Evolutionary conservation across 2,888 invertebrate species (phyloP), one percentile per base, ranked within the genome.

Genomic region (Ormia ochracea): DNA sequence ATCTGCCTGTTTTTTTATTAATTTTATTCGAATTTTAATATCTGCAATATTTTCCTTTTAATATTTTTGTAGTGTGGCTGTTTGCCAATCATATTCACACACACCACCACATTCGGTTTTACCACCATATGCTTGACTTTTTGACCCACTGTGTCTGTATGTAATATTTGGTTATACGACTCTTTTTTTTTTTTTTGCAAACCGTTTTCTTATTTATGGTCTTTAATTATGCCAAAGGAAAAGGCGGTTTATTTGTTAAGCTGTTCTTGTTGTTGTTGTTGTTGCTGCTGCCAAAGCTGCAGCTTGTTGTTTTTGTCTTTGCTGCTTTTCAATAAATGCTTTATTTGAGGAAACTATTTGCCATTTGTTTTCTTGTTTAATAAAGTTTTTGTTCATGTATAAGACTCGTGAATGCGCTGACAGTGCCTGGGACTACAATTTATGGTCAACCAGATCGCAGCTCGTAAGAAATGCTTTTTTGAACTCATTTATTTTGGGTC

Each of bases 61-160:
- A 23, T 28, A 28, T 28, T n/a, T 43, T 6, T 2, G 7, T 26
- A 4, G 21, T 58, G 10, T 36, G 58, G 7, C 48, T 65, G 58
- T 28, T 23, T 54, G 50, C 58, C 17, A 73, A 31, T 78, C 59
- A 23, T 33, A 50, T 65, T 50, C 41, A 23, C 38, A 65, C 77
- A 43, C 41, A 41, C 56, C 41, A 65, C 54, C 66, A 43, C 63
- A 61, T 61, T 73, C 63, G 63, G n/a, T n/a, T 72, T 70, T 54
- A 58, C 80, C 80, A 76, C 80, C 80, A 80, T 80, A 80, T 80
- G 80, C 76, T 80, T 80, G 76, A 80, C 80, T 73, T 14, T 63
- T 80, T 80, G 80, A 80, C 80, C 80, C 76, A 80, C 76, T 73
- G 63, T 73, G 52, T 80, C 80, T 50, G 58, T 68, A 56, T n/a